Evolutionary conservation across 2,797 vertebrate species (phyloP), one percentile per base, ranked within the genome.

Genomic region (Rhadinocentrus ornatus): DNA sequence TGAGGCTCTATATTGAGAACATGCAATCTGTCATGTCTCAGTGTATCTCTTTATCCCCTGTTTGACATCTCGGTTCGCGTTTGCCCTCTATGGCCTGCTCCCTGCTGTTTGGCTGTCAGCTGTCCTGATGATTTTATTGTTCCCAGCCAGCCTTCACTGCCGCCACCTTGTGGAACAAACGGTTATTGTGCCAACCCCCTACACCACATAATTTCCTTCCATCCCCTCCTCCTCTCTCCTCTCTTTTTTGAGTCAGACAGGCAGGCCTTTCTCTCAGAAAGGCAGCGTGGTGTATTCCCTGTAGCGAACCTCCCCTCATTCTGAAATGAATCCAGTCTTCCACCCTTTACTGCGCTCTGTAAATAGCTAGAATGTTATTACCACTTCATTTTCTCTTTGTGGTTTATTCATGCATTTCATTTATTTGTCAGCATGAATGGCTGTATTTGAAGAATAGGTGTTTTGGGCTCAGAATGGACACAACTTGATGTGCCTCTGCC

Each of bases 1-100:
- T 34, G 82, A 72, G 80, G 69, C 83, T 91, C 92, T 93, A 90
- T 93, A 93, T 93, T 87, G 80, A 92, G 91, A 92, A 84, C 85
- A 80, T 79, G 86, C 86, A 83, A 80, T 92, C 89, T 92, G 93
- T 93, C 91, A 91, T 82, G 88, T 91, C 85, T 81, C 69, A 35
- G 80, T 65, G 80, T 82, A 83, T 88, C 69, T 92, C 90, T 94
- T 93, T 86, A 93, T 92, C 86, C 85, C 67, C 37, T 61, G 81
- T 90, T 78, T 87, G 88, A 93, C 91, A 88, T 86, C 81, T 81
- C 64, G 46, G 82, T 91, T 91, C 89, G 18, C 82, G 84, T 74
- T 91, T 89, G 92, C 89, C 92, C 93, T 89, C 89, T 90, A 74
- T 72, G 76, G 91, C 85, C 85, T 35, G 81, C 77, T 84, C 56